phyloP scores from a whole-genome alignment of 2,113 vertebrate species.

The Regulus satrapa region DNA sequence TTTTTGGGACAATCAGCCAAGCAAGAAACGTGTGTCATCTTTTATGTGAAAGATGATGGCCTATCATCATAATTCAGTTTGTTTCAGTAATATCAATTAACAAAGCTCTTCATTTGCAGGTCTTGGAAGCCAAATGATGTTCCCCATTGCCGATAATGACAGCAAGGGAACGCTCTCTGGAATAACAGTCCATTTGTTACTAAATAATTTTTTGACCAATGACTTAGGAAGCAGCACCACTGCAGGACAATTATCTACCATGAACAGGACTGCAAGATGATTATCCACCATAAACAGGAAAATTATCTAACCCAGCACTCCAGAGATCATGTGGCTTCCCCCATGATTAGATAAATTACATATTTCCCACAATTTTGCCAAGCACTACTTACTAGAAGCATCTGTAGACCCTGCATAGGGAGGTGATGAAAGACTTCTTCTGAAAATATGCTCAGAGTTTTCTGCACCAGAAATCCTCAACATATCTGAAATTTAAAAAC shows the following conservation, averaged over 20 bases:
- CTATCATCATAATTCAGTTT: background rate
- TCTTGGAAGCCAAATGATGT: background rate
- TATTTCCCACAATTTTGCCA: background rate
- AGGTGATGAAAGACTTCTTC: slow-evolving; percentile 67
- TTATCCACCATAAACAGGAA: background rate
- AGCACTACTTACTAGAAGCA: slow-evolving; percentile 68
- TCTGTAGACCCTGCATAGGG: slow-evolving; percentile 71
- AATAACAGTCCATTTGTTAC: background rate
- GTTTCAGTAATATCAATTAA: slow-evolving; percentile 3
- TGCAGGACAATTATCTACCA: background rate
- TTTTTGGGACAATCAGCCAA: slow-evolving; percentile 30
- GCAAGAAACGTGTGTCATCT: background rate
- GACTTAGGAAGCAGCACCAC: background rate
- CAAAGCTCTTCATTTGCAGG: slow-evolving; percentile 23
- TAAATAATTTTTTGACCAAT: background rate
- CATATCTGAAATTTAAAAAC: slow-evolving; percentile 47
- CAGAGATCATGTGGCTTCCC: background rate
- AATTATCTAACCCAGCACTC: background rate
- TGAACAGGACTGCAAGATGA: background rate
- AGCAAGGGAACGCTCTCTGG: background rate
- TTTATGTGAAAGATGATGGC: background rate
- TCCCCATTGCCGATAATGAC: background rate
- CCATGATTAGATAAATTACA: background rate
- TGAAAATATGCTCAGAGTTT: slow-evolving; percentile 50
- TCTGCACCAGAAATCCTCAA: slow-evolving; percentile 49